These are phyloP conservation scores for Lepus europaeus DNA, from an alignment of 2,113 vertebrate species.

Conservation along the genomic window DNA sequence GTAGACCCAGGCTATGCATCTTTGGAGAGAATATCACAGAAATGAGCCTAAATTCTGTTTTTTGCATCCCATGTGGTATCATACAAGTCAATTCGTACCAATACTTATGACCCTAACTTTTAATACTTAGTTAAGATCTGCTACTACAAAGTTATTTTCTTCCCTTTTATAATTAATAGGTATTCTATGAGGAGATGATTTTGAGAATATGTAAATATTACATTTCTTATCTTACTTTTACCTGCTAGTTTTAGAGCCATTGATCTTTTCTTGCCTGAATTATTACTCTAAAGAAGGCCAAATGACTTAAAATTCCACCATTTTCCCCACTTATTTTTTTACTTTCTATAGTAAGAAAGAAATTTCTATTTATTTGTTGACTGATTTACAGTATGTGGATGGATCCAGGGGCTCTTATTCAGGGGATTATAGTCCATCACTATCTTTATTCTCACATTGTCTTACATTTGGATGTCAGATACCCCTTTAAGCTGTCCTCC, in stretches of 20 bases:
- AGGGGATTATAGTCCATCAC: background rate
- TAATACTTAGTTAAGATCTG: background rate
- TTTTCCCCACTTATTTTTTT: background rate
- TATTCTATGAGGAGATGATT: background rate
- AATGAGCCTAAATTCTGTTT: background rate
- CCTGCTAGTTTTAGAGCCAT: background rate
- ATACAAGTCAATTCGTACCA: background rate
- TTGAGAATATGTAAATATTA: background rate
- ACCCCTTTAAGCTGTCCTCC: background rate
- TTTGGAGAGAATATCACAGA: no score
- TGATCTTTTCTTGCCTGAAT: background rate
- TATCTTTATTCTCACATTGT: background rate
- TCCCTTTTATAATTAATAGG: background rate
- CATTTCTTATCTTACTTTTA: background rate
- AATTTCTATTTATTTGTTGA: background rate
- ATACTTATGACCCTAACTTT: background rate
- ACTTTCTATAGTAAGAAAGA: no score
- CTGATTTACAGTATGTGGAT: background rate
- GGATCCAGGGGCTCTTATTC: background rate
- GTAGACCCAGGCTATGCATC: background rate
- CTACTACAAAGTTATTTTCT: background rate
- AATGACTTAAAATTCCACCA: slow-evolving; percentile 9
- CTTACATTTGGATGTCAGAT: background rate
- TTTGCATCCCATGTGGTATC: background rate
- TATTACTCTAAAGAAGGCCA: slow-evolving; percentile 1